phyloP scores from a whole-genome alignment of 2,888 invertebrate genomes.

The Eulithis testata region DNA sequence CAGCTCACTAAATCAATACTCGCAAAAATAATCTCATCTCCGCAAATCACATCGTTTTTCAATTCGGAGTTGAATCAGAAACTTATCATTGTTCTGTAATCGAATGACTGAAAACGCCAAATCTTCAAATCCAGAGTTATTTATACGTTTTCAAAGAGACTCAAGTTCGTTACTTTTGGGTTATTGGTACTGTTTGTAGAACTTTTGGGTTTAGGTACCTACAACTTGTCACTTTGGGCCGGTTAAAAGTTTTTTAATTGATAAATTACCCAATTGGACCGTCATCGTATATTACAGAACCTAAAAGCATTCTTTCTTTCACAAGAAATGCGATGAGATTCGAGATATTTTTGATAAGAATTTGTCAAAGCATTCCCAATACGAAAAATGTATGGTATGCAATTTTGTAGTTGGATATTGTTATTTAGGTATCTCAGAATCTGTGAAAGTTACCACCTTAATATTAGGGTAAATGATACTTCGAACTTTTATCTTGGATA shows the following conservation, averaged over 20 bases:
- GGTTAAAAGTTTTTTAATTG: slow-evolving; percentile 11
- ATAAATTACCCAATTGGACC: not conserved
- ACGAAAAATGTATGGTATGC: too few relatives aligned
- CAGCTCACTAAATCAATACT: not conserved
- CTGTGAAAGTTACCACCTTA: too few relatives aligned
- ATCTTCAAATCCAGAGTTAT: slow-evolving; percentile 13
- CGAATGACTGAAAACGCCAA: slow-evolving; percentile 11
- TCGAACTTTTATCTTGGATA: too few relatives aligned
- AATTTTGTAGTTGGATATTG: too few relatives aligned
- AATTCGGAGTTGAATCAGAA: slow-evolving; percentile 16
- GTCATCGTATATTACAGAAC: too few relatives aligned
- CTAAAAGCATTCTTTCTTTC: too few relatives aligned
- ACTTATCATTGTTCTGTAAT: slow-evolving; percentile 17
- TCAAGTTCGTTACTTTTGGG: slow-evolving; percentile 5
- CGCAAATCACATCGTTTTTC: slow-evolving; percentile 9
- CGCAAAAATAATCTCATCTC: slow-evolving; percentile 10
- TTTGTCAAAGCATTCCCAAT: too few relatives aligned
- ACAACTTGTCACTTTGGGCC: slow-evolving; percentile 5
- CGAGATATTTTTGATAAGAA: too few relatives aligned
- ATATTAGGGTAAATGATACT: too few relatives aligned
- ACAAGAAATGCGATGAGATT: too few relatives aligned
- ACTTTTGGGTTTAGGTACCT: not conserved
- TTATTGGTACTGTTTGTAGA: slow-evolving; percentile 2
- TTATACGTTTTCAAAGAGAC: slow-evolving; percentile 17
- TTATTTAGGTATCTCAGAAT: too few relatives aligned